These are phyloP conservation scores for Epirrita christyi DNA, from an alignment of 2,888 invertebrate genomes.

Conservation along the genomic window DNA sequence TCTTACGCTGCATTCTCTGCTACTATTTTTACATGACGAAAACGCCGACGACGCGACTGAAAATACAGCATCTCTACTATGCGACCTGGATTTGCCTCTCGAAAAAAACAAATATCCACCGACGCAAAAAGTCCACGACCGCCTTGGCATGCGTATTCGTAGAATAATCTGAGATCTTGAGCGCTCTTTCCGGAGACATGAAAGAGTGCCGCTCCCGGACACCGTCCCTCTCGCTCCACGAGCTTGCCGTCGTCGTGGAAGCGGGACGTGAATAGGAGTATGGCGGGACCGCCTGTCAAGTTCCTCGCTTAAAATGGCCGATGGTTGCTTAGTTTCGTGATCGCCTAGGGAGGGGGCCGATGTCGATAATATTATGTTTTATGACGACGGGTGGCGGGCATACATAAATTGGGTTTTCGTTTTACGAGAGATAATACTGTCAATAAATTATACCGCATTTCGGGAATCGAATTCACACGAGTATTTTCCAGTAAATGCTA, in stretches of 20 bases:
- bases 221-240: conserved; percentile 50
- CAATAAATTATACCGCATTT: conserved; percentile 75
- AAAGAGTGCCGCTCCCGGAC: conserved; percentile 65
- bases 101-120: conserved; percentile 18
- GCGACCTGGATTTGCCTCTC: conserved; percentile 15
- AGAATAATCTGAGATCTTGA: conserved; percentile 63
- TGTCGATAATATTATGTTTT: conserved; percentile 83
- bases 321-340: conserved; percentile 78
- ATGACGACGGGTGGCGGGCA: conserved; percentile 70
- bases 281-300: conserved; percentile 66
- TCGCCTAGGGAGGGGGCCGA: conserved; percentile 80
- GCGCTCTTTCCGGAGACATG: conserved; percentile 68
- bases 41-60: not conserved
- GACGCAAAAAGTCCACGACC: conserved; percentile 30
- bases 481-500: conserved; percentile 48
- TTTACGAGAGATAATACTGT: conserved; percentile 76
- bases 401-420: conserved; percentile 79
- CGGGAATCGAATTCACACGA: conserved; percentile 62
- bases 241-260: conserved; percentile 28
- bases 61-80: conserved; percentile 11
- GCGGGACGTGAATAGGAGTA: conserved; percentile 31
- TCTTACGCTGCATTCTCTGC: conserved; percentile 19
- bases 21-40: conserved; percentile 12
- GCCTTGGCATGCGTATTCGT: conserved; percentile 34
- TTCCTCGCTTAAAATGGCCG: conserved; percentile 80